These are phyloP conservation scores for Drosophila gunungcola DNA, from an alignment of 1,140 invertebrate genomes.

Conservation along the genomic window DNA sequence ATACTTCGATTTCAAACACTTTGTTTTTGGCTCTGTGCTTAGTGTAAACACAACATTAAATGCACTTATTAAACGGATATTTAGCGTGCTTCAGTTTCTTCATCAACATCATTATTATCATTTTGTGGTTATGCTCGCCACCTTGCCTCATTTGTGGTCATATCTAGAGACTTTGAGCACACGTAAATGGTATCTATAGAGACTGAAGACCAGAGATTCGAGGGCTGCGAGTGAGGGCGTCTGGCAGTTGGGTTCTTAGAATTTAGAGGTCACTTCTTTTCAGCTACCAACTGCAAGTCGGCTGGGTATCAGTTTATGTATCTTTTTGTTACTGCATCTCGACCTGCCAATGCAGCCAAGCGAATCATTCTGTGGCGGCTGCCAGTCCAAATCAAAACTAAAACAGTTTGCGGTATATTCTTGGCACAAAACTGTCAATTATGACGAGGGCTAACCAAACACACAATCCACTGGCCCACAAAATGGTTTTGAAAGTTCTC, in stretches of 20 bases:
- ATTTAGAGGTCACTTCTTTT: constrained; percentile 69
- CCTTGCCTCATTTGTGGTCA: constrained; percentile 64
- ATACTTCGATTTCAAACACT: too few species aligned
- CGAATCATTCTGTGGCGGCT: constrained; percentile 57
- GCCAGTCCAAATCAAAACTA: constrained; percentile 64
- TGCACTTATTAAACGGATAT: constrained; percentile 55
- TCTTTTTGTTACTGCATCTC: constrained; percentile 41
- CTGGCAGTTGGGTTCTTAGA: constrained; percentile 54
- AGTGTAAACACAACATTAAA: constrained; percentile 30
- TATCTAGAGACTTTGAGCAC: neutral
- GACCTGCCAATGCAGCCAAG: constrained; percentile 68
- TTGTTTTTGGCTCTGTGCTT: constrained; percentile 3
- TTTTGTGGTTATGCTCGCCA: constrained; percentile 67
- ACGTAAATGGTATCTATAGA: constrained; percentile 12
- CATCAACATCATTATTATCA: constrained; percentile 37
- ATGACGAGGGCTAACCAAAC: constrained; percentile 55
- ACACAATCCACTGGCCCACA: constrained; percentile 26
- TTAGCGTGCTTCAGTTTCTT: constrained; percentile 39
- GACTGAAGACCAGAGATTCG: constrained; percentile 4
- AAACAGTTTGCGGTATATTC: constrained; percentile 78
- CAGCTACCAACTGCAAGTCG: constrained; percentile 18
- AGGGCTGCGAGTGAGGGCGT: constrained; percentile 15
- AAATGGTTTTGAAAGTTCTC: constrained; percentile 41
- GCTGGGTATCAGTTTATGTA: constrained; percentile 45
- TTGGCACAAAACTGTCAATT: constrained; percentile 81